These are phyloP conservation scores for Rhineura floridana DNA, from an alignment of 2,113 vertebrate genomes.

Conservation along the genomic window DNA sequence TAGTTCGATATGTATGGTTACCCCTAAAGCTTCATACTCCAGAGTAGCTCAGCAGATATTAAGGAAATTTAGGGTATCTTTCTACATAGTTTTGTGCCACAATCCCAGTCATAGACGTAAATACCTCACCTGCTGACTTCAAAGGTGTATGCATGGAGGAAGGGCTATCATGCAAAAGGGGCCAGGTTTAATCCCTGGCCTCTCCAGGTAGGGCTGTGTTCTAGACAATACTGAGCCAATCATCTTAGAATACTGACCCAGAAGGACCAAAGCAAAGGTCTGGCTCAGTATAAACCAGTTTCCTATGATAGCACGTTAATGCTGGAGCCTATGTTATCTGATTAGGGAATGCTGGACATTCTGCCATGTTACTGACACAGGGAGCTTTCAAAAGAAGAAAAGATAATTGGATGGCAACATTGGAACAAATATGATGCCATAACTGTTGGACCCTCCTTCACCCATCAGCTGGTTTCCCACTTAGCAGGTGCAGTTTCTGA, in stretches of 20 bases:
- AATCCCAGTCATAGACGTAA: not conserved
- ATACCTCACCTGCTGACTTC: not conserved
- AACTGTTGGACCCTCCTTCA: constrained; percentile 42
- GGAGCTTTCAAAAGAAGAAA: not conserved
- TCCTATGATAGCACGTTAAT: not conserved
- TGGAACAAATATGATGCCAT: constrained; percentile 16
- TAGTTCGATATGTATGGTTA: no score
- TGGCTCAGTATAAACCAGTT: not conserved
- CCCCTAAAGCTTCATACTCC: not conserved
- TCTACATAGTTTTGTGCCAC: not conserved
- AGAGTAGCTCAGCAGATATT: not conserved
- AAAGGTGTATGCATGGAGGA: not conserved
- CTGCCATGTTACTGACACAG: constrained; percentile 10
- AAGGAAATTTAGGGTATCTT: not conserved
- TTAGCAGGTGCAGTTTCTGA: constrained; percentile 48
- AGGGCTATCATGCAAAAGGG: not conserved
- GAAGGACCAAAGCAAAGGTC: no score
- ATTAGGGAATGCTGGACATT: not conserved
- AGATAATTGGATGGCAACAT: not conserved
- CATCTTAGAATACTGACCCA: no score
- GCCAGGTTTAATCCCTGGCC: not conserved
- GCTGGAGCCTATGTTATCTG: not conserved
- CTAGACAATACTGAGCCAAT: no score
- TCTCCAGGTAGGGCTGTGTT: not conserved
- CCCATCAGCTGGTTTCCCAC: constrained; percentile 38